These are phyloP conservation scores for Gymnogyps californianus DNA, from an alignment of 2,113 vertebrate genomes.

Conservation along the genomic window DNA sequence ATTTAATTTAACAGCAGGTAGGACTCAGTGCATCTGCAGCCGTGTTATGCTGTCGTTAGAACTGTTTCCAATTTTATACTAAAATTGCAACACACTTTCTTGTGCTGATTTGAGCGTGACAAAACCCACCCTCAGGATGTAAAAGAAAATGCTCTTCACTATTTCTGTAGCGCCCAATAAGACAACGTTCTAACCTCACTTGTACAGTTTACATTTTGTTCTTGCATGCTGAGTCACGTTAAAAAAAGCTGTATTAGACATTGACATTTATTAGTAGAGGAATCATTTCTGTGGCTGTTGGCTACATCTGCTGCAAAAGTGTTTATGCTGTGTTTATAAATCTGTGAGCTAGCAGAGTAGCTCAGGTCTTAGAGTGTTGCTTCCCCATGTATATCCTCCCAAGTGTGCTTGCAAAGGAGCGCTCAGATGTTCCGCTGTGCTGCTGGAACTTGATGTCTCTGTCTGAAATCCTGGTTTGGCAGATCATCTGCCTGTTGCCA, in stretches of 20 bases:
- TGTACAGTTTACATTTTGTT: neutral
- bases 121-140: neutral
- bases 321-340: neutral
- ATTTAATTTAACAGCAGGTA: constrained; percentile 94
- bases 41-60: fast-evolving
- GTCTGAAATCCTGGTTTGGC: neutral
- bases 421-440: fast-evolving
- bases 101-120: neutral
- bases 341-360: fast-evolving
- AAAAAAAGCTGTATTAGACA: neutral
- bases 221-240: neutral
- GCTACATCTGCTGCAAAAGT: neutral
- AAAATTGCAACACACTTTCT: neutral
- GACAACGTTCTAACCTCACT: neutral
- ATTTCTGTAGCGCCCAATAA: neutral
- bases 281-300: neutral
- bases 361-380: neutral
- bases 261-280: neutral
- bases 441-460: neutral
- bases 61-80: neutral
- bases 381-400: fast-evolving
- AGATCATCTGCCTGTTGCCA: neutral
- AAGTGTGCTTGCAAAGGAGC: neutral
- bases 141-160: neutral
- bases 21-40: neutral